A percentile compares a stretch with the other conserved stretches of the same genome.
These are phyloP conservation scores for Myopa tessellatipennis DNA, from an alignment of 2,888 invertebrate species.

Conservation along the genomic window DNA sequence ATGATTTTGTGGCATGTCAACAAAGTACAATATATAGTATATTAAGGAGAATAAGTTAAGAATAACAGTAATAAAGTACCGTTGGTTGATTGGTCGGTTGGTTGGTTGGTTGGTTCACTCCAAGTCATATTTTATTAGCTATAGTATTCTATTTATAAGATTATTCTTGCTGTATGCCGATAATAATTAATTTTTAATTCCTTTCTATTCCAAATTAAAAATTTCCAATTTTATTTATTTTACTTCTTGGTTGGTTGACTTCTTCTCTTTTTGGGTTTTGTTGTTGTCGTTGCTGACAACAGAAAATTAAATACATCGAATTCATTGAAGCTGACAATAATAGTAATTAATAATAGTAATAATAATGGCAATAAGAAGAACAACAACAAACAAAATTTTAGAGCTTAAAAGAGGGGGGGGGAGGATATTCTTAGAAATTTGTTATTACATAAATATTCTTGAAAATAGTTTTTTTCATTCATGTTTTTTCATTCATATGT, in stretches of 20 bases:
- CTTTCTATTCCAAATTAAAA: no score
- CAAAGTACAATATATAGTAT: not conserved
- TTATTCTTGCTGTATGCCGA: not conserved
- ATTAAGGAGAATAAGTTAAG: not conserved
- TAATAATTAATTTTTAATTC: not conserved
- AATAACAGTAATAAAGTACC: not conserved
- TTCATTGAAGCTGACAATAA: no score
- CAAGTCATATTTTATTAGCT: not conserved
- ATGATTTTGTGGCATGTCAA: slow-evolving; percentile 28
- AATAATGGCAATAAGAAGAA: no score
- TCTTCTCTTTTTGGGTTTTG: not conserved
- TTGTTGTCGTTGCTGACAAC: not conserved
- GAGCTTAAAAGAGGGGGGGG: no score
- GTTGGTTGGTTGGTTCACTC: not conserved
- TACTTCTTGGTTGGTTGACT: not conserved
- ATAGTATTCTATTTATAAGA: not conserved
- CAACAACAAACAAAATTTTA: no score
- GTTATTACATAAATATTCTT: no score
- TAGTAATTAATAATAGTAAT: no score
- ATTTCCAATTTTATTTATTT: not conserved
- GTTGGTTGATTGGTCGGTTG: not conserved
- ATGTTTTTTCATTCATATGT: no score
- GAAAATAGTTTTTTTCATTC: no score
- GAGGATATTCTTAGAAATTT: no score
- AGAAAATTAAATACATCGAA: no score